Base-by-base conservation (phyloP, 2,797 vertebrate genomes). In the Epinephelus awoara region DNA sequence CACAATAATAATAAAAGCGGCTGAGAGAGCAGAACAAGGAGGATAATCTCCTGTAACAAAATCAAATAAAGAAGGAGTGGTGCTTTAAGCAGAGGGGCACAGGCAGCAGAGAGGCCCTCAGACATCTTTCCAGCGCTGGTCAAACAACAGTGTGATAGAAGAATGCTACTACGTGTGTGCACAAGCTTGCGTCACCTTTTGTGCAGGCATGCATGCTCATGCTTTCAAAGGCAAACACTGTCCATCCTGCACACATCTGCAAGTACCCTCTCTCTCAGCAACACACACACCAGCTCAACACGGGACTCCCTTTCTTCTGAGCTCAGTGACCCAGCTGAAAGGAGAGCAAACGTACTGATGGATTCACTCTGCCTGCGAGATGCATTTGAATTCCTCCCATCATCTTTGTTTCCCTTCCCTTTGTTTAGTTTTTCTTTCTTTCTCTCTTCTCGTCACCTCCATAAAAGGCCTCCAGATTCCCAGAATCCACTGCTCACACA, bases 271-370 rank as follows among this genome's bases (percentile, higher is more conserved):
- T 67, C 66, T 46, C 57, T 58, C 44, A 42, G 58, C 27, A 56
- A 49, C 67, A 58, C 40, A 56, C 73, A 67, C 71, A 72, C 59
- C 67, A 64, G 51, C 70, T 85, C 62, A 72, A 83, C 72, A 71
- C 80, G 82, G 66, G 68, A 65, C 52, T 72, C 57, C 78, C 78
- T 83, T 57, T 76, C 78, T 73, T 62, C 21, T 57, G 82, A 87
- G 90, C 77, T 90, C 91, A 92, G 70, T 91, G 91, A 94, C 88
- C 91, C 89, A 64, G 77, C 25, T 90, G 79, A 91, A 88, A 91
- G 85, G 80, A 91, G 91, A 89, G 85, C 88, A 91, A 91, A 92
- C 85, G 88, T 5, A 67, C 85, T 90, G 91, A 92, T 92, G 92
- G 89, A 92, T 93, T 92, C 92, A 86, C 86, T 84, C 84, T 87